Evolutionary conservation across 53 echinoderm and acorn worm genomes (phyloP).

Genomic region (Astropecten irregularis): DNA sequence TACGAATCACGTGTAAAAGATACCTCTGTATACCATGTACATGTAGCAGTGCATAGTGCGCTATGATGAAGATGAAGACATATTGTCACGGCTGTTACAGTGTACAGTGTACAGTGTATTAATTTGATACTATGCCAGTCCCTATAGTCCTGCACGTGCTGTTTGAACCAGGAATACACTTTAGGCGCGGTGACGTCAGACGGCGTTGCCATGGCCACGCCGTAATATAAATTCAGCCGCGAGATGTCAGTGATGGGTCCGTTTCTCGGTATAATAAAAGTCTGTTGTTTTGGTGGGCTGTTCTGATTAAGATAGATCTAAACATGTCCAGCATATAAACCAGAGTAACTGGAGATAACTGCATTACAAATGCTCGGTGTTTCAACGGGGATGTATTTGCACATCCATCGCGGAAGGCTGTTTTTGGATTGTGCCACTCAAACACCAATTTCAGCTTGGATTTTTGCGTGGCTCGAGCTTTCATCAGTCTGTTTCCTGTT

Average conservation of each 20-base stretch:
- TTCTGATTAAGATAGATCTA: not conserved
- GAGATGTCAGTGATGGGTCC: not conserved
- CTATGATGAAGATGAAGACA: not conserved
- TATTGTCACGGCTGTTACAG: not conserved
- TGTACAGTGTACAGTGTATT: not conserved
- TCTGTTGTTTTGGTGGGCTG: not conserved
- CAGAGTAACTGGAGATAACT: not conserved
- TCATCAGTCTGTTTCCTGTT: not conserved
- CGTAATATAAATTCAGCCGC: not conserved
- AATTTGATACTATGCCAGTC: no score
- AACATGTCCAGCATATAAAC: not conserved
- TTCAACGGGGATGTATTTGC: no score
- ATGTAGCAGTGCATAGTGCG: not conserved
- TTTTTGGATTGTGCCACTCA: not conserved
- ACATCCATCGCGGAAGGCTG: no score
- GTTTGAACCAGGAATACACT: not conserved
- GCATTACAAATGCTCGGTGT: no score
- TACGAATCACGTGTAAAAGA: not conserved
- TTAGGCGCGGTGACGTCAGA: conserved; percentile 16
- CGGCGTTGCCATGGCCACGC: not conserved
- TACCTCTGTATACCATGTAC: not conserved
- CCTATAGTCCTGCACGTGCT: no score
- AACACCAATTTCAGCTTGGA: not conserved
- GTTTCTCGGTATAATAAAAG: not conserved
- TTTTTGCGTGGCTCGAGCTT: not conserved